Percentiles rank a stretch among this genome's conserved stretches.
These are phyloP conservation scores for Sclerurus mexicanus DNA, from an alignment of 2,113 vertebrate genomes.

Conservation along the genomic window DNA sequence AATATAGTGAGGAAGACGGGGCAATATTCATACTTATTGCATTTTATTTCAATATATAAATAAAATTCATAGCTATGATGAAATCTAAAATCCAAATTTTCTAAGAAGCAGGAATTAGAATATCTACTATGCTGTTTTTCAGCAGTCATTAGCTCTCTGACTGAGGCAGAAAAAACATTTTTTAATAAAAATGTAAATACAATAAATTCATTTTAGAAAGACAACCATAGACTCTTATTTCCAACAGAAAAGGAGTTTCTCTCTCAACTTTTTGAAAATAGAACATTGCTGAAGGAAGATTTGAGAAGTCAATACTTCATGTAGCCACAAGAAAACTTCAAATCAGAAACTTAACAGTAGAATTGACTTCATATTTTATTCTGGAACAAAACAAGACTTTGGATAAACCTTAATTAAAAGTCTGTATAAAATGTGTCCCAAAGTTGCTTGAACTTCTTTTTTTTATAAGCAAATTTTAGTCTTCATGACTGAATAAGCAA, in stretches of 20 bases:
- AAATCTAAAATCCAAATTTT: not conserved
- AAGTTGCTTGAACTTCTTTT: not conserved
- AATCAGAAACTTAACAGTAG: not conserved
- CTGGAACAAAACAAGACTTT: not conserved
- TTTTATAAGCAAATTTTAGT: not conserved
- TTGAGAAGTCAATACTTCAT: not conserved
- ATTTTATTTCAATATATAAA: not conserved
- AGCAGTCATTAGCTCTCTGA: not conserved
- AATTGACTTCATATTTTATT: not conserved
- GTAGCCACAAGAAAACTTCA: not conserved
- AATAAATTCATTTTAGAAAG: not conserved
- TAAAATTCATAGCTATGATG: not conserved
- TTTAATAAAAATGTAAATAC: not conserved
- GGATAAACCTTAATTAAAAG: not conserved
- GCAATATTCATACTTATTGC: fast-evolving
- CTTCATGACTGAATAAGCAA: not conserved
- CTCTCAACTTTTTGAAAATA: not conserved
- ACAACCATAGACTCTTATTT: not conserved
- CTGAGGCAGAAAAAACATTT: not conserved
- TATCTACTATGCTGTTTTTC: not conserved
- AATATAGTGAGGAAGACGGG: not conserved
- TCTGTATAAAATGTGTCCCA: not conserved
- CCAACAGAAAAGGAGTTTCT: not conserved
- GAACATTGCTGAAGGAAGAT: not conserved
- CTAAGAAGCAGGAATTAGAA: not conserved